Conservation (phyloP, 2,888 invertebrate genomes). For the Epinotia brunnichana region DNA sequence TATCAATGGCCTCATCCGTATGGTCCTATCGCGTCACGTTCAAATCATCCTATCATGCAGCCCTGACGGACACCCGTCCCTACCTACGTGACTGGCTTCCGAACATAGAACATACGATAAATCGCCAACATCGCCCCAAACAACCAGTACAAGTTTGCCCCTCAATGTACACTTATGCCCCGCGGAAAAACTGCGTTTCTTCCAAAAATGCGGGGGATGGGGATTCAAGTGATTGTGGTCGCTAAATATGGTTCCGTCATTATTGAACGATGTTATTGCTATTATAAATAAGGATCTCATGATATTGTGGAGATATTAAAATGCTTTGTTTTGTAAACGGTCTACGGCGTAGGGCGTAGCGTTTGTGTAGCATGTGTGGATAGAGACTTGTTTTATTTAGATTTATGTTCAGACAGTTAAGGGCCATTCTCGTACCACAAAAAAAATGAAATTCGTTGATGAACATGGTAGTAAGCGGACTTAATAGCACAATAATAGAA, state of each 20-base stretch:
- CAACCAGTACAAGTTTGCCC: conserved; percentile 50
- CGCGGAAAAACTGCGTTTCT: not conserved
- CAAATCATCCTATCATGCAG: conserved; percentile 76
- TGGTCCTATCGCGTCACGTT: conserved; percentile 67
- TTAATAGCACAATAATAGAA: too few relatives aligned
- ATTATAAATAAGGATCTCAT: conserved; percentile 77
- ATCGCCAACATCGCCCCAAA: conserved; percentile 62
- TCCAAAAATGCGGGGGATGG: conserved; percentile 14
- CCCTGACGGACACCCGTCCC: conserved; percentile 74
- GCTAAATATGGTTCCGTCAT: conserved; percentile 68
- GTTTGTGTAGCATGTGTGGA: conserved; percentile 25
- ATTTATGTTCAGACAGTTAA: not conserved
- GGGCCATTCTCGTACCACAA: not conserved
- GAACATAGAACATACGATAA: conserved; percentile 72
- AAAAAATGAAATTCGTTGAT: not conserved
- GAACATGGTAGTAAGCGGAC: too few relatives aligned
- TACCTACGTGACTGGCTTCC: conserved; percentile 74
- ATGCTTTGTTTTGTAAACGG: conserved; percentile 68
- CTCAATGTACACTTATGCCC: not conserved
- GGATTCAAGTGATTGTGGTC: conserved; percentile 53
- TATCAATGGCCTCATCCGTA: conserved; percentile 44
- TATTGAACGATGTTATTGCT: conserved; percentile 79
- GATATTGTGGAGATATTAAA: conserved; percentile 79
- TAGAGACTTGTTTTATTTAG: conserved; percentile 5
- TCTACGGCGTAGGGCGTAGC: conserved; percentile 49